These are phyloP conservation scores for Collichthys lucidus DNA, from an alignment of 2,113 vertebrate genomes.

Conservation along the genomic window DNA sequence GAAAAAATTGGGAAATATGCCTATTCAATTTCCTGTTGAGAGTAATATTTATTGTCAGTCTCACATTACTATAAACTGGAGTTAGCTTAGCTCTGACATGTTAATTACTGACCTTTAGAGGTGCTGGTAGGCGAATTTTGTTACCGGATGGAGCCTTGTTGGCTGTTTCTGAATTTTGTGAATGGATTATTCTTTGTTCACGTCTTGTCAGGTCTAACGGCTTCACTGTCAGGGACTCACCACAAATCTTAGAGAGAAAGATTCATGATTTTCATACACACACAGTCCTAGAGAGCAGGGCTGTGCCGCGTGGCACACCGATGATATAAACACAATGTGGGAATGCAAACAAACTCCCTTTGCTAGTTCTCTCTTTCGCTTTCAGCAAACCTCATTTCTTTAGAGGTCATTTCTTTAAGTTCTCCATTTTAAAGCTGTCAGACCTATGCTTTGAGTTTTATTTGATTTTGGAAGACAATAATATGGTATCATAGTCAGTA, in stretches of 20 bases:
- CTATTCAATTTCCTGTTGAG: not conserved
- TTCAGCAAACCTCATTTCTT: slow-evolving; percentile 65
- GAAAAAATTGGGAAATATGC: not conserved
- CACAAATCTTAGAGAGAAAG: slow-evolving; percentile 38
- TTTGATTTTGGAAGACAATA: too few relatives aligned
- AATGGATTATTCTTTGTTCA: slow-evolving; percentile 43
- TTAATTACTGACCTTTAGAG: not conserved
- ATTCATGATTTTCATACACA: slow-evolving; percentile 35
- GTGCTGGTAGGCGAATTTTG: too few relatives aligned
- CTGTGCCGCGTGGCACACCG: slow-evolving; percentile 52
- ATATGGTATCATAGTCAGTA: too few relatives aligned
- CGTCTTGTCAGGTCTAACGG: slow-evolving; percentile 51
- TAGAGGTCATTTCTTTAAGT: slow-evolving; percentile 45
- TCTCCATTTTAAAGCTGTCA: slow-evolving; percentile 34
- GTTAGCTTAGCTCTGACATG: not conserved
- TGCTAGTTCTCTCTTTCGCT: slow-evolving; percentile 49
- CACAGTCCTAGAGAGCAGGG: slow-evolving; percentile 42
- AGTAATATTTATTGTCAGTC: not conserved
- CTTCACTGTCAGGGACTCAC: slow-evolving; percentile 50
- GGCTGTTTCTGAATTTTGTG: slow-evolving; percentile 35
- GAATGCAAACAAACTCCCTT: slow-evolving; percentile 82
- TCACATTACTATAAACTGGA: not conserved
- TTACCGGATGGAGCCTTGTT: too few relatives aligned
- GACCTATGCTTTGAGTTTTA: not conserved
- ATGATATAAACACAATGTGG: slow-evolving; percentile 79